phyloP scores from a whole-genome alignment of 2,797 vertebrate genomes.

The Remorina albescens region DNA sequence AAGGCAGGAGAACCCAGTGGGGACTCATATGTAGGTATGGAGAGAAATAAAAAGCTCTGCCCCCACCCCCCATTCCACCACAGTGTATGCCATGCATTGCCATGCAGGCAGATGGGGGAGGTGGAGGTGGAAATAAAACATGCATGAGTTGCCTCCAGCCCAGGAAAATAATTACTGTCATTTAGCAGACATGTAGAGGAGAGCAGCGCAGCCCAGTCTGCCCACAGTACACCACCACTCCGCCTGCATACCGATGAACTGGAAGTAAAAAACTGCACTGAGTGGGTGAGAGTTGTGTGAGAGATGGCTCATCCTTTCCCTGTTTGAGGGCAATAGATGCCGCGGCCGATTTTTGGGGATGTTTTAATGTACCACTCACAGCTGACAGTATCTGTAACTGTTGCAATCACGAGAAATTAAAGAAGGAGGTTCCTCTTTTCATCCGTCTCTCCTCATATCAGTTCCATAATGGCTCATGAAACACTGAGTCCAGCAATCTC shows the following conservation, averaged over 20 bases:
- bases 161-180: constrained; percentile 87
- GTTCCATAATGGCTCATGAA: neutral
- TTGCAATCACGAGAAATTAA: constrained; percentile 49
- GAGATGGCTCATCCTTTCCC: constrained; percentile 42
- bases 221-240: constrained; percentile 70
- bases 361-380: constrained; percentile 51
- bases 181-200: constrained; percentile 85
- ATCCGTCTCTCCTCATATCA: constrained; percentile 15
- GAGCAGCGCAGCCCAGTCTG: constrained; percentile 70
- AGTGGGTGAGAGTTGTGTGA: constrained; percentile 48
- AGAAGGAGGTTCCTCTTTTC: constrained; percentile 37
- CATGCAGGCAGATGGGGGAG: constrained; percentile 80
- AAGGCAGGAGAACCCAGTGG: constrained; percentile 59
- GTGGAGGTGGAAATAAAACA: constrained; percentile 84
- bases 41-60: constrained; percentile 75
- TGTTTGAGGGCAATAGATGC: constrained; percentile 58
- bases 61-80: too few species aligned
- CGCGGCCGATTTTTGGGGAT: constrained; percentile 57
- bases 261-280: constrained; percentile 46
- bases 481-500: constrained; percentile 19
- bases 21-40: constrained; percentile 69
- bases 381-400: constrained; percentile 38
- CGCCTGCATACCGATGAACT: constrained; percentile 80
- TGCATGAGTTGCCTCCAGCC: constrained; percentile 85
- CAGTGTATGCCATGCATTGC: constrained; percentile 67